Conservation (phyloP, 1,140 invertebrate species). For the Drosophila busckii region DNA sequence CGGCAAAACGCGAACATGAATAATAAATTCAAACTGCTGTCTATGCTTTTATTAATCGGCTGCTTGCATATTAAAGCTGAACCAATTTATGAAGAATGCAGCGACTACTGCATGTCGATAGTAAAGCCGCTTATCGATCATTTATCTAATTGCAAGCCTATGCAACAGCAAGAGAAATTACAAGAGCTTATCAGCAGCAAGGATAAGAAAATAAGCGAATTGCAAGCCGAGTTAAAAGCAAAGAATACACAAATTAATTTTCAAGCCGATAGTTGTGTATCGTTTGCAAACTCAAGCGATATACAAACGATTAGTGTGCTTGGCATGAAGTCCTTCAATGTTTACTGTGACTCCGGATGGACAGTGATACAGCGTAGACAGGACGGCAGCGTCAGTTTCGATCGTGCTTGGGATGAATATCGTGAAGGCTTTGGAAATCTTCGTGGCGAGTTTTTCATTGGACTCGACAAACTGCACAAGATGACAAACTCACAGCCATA, state of each 20-base stretch:
- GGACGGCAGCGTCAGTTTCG: constrained; percentile 4
- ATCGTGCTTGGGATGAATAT: constrained; percentile 21
- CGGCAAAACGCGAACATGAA: too few species aligned
- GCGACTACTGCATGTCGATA: too few species aligned
- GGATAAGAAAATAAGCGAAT: neutral
- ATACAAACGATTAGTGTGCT: constrained; percentile 3
- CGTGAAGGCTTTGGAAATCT: constrained; percentile 11
- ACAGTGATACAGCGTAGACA: constrained; percentile 5
- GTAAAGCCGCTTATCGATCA: too few species aligned
- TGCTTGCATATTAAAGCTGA: too few species aligned
- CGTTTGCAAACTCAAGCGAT: constrained; percentile 1
- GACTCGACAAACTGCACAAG: constrained; percentile 15
- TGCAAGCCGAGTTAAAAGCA: neutral
- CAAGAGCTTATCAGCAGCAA: too few species aligned
- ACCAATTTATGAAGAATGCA: too few species aligned
- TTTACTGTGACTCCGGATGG: constrained; percentile 16
- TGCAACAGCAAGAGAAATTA: too few species aligned
- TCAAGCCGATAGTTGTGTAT: neutral
- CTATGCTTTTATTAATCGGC: too few species aligned
- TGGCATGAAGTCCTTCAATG: neutral
- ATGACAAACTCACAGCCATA: constrained; percentile 10
- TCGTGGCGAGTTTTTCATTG: constrained; percentile 22
- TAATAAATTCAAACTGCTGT: too few species aligned
- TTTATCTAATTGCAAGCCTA: too few species aligned
- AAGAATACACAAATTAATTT: neutral